Percentiles rank a stretch among this genome's conserved stretches.
Evolutionary conservation across 2,113 vertebrate genomes (phyloP).

Genomic region (Ramphastos sulfuratus): DNA sequence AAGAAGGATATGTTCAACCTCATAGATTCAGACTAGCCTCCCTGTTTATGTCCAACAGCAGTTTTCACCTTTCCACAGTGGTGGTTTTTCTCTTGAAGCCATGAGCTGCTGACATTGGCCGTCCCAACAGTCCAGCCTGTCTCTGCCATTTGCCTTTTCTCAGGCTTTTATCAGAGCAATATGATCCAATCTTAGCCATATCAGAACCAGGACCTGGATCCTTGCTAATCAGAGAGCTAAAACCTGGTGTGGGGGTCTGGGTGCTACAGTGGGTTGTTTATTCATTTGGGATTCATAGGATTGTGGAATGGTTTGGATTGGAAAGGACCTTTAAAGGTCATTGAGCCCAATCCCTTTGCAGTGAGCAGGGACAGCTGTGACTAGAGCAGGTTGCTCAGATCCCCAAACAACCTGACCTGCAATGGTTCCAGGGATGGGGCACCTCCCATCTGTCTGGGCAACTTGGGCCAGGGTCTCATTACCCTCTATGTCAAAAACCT

Average conservation of each 20-base stretch:
- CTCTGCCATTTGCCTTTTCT: neutral
- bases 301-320: too few species aligned
- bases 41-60: neutral
- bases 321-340: too few species aligned
- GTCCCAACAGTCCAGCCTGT: neutral
- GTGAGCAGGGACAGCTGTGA: too few species aligned
- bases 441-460: too few species aligned
- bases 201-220: neutral
- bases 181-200: neutral
- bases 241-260: accelerated
- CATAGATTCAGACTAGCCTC: neutral
- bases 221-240: neutral
- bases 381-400: too few species aligned
- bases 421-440: too few species aligned
- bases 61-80: neutral
- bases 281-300: neutral
- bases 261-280: too few species aligned
- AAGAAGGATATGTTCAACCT: neutral
- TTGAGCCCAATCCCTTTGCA: too few species aligned
- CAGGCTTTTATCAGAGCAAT: neutral
- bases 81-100: neutral
- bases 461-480: too few species aligned
- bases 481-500: too few species aligned
- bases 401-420: too few species aligned
- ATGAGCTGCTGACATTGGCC: neutral